Conservation (phyloP, 2,113 vertebrate species). For the Malaclemys terrapin region DNA sequence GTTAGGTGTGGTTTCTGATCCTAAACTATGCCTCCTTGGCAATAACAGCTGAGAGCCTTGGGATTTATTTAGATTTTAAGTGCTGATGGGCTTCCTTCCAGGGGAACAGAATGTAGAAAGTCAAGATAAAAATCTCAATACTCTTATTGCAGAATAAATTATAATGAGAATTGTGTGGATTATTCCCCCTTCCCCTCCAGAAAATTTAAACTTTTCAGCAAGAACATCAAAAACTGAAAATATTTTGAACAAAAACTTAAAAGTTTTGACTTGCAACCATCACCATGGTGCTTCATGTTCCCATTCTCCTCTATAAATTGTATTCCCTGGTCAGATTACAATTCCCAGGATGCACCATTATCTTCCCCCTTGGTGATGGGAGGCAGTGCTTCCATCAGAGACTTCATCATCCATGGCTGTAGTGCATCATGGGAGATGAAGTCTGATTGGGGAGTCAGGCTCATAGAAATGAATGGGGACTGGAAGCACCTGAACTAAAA, state of each 20-base stretch:
- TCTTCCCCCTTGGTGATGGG: neutral
- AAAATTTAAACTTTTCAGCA: neutral
- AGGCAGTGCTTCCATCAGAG: neutral
- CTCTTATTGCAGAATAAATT: neutral
- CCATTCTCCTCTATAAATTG: neutral
- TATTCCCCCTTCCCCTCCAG: neutral
- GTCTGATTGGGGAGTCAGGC: neutral
- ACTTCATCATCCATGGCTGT: neutral
- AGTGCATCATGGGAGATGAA: neutral
- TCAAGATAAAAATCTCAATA: neutral
- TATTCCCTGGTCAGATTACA: neutral
- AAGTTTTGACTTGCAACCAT: neutral
- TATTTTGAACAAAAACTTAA: neutral
- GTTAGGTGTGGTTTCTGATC: neutral
- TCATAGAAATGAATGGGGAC: neutral
- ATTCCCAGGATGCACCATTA: neutral
- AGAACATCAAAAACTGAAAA: neutral
- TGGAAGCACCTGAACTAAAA: neutral
- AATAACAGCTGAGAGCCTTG: neutral
- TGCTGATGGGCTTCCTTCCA: constrained; percentile 2
- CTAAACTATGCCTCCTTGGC: neutral
- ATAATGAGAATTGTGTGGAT: neutral
- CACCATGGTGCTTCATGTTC: neutral
- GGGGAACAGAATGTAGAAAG: neutral
- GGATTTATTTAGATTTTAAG: neutral